phyloP scores from a whole-genome alignment of 2,888 invertebrate genomes.

The Gasteruption jaculator region DNA sequence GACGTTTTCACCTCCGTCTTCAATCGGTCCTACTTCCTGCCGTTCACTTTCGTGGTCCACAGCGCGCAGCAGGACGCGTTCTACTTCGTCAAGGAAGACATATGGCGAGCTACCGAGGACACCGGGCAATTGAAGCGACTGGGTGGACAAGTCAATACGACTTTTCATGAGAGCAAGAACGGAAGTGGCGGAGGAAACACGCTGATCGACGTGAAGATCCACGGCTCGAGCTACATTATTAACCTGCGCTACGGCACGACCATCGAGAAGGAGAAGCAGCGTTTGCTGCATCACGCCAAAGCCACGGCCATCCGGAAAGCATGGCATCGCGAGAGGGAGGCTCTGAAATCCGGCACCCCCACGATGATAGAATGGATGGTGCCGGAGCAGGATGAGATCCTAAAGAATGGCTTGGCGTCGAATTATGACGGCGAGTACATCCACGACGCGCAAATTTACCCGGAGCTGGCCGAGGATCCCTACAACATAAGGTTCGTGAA shows the following conservation, averaged over 20 bases:
- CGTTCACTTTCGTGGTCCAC: slow-evolving; percentile 84
- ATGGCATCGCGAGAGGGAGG: slow-evolving; percentile 89
- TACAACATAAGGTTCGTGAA: slow-evolving; percentile 89
- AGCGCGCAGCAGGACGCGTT: slow-evolving; percentile 88
- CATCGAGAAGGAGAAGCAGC: slow-evolving; percentile 81
- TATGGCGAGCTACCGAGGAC: slow-evolving; percentile 85
- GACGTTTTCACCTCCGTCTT: slow-evolving; percentile 92
- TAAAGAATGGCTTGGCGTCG: slow-evolving; percentile 76
- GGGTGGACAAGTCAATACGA: slow-evolving; percentile 86
- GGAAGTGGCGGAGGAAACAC: slow-evolving; percentile 68
- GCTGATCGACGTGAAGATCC: slow-evolving; percentile 79
- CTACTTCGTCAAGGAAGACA: slow-evolving; percentile 89
- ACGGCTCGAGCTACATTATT: slow-evolving; percentile 84
- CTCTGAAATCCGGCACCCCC: slow-evolving; percentile 71
- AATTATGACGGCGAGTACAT: slow-evolving; percentile 90
- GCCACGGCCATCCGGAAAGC: slow-evolving; percentile 82
- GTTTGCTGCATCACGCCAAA: slow-evolving; percentile 87
- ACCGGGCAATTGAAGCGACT: slow-evolving; percentile 83
- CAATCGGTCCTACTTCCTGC: slow-evolving; percentile 81
- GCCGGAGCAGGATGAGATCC: slow-evolving; percentile 82
- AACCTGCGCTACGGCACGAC: slow-evolving; percentile 94
- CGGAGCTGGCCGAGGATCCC: slow-evolving; percentile 92
- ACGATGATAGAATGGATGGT: slow-evolving; percentile 82
- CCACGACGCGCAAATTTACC: slow-evolving; percentile 84
- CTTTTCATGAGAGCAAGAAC: slow-evolving; percentile 80